phyloP scores from a whole-genome alignment of 1,140 invertebrate species.

The Drosophila pectinifera region DNA sequence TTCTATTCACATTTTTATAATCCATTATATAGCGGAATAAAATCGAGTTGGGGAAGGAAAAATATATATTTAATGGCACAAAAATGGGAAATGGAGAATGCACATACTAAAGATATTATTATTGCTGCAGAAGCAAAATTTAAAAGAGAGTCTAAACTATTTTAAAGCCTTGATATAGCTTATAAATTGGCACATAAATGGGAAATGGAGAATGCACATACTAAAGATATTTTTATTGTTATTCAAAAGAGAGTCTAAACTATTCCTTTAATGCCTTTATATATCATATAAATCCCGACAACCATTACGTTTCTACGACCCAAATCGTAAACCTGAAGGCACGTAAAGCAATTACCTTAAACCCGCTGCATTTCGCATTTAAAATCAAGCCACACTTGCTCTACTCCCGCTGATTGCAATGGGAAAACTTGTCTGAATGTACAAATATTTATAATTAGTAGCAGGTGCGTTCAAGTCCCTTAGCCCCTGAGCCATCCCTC shows the following conservation, averaged over 20 bases:
- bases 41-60: not conserved
- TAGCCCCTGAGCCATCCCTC: conserved; percentile 1
- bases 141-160: too few species aligned
- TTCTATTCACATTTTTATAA: conserved; percentile 17
- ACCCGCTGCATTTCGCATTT: conserved; percentile 7
- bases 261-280: not conserved
- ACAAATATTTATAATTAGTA: conserved; percentile 39
- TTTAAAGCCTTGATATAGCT: too few species aligned
- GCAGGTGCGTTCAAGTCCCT: conserved; percentile 2
- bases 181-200: too few species aligned
- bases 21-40: not conserved
- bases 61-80: conserved; percentile 3
- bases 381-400: conserved; percentile 15
- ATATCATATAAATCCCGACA: too few species aligned
- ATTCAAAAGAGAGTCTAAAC: too few species aligned
- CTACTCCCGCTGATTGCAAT: conserved; percentile 24
- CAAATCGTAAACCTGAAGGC: not conserved
- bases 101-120: not conserved
- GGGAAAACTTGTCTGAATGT: conserved; percentile 19
- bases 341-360: conserved; percentile 14
- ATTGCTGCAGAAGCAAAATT: not conserved
- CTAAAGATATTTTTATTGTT: too few species aligned
- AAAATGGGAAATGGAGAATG: not conserved
- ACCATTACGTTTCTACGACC: too few species aligned
- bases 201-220: too few species aligned